Base-by-base conservation (phyloP, 2,888 invertebrate species). In the Nasonovia ribisnigri region DNA sequence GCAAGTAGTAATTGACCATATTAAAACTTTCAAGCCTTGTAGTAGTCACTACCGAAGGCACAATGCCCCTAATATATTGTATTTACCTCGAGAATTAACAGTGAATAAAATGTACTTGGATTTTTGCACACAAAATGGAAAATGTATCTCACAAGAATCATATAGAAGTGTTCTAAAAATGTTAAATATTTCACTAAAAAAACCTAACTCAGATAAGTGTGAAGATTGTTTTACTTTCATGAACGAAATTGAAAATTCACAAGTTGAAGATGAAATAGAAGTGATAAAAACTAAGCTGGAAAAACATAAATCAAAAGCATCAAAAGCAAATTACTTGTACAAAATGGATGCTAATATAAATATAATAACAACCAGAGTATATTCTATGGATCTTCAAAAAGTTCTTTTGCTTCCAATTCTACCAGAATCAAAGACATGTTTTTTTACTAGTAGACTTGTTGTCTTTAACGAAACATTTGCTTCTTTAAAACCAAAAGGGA, bases 211-310 rank as follows among this genome's bases (percentile, higher is more conserved):
- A 43, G 84, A 84, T 84, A 84, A 24, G 84, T 43, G 43, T 84
- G 43, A 84, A 84, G 24, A 84, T 84, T 84, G 84, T 84, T 43
- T 20, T 84, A 84, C 43, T 43, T 84, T 43, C 24, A 84, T 43
- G 43, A 84, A 84, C 20, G 3, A 84, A 43, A 84, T 84, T 84
- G 84, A 84, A 84, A 84, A 84, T 84, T 84, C 43, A 43, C 24
- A 84, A 84, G 26, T 26, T 84, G 29, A 84, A 84, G 24, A 84
- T 84, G 84, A 84, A 43, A 84, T 84, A 84, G 43, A 84, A 84
- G 84, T 43, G 26, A 84, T 84, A 43, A 84, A 24, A 84, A 84
- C 5, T 26, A 84, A 84, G 43, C 43, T 84, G 84, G 84, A 84
- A 43, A 43, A 84, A 84, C 84, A 84, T 43, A 84, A 84, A 26